These are phyloP conservation scores for Cinclus cinclus DNA, from an alignment of 2,113 vertebrate genomes.

Conservation along the genomic window DNA sequence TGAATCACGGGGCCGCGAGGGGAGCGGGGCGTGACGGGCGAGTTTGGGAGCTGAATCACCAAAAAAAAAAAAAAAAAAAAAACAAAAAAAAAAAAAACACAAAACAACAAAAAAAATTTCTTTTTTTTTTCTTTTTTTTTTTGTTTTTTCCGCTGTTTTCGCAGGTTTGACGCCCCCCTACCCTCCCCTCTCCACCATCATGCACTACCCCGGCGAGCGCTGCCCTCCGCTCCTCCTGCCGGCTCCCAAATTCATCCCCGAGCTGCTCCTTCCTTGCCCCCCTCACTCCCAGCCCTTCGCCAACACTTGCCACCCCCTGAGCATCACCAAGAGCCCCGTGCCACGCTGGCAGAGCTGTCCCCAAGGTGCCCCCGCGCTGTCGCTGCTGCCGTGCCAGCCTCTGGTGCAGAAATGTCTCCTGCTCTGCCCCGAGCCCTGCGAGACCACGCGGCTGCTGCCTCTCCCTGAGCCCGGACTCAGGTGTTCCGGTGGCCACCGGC, in stretches of 20 bases:
- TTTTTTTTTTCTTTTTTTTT: neutral
- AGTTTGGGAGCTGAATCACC: neutral
- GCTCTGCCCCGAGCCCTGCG: neutral
- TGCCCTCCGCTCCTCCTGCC: neutral
- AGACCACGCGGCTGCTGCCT: neutral
- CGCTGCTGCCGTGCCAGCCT: neutral
- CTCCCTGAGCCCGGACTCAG: neutral
- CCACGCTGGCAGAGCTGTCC: neutral
- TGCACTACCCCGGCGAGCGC: conserved; percentile 19
- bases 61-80: neutral
- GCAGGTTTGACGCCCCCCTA: neutral
- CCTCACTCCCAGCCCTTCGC: neutral
- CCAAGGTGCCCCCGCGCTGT: fast-evolving
- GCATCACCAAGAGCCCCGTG: conserved; percentile 7
- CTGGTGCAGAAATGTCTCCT: neutral
- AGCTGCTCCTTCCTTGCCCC: neutral
- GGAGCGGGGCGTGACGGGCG: neutral
- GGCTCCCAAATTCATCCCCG: fast-evolving
- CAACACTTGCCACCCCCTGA: neutral
- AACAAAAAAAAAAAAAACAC: too few relatives aligned
- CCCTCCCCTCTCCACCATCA: neutral
- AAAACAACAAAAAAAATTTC: too few relatives aligned
- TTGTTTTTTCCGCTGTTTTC: neutral
- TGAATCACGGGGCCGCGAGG: neutral
- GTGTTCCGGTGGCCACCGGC: too few relatives aligned